Conservation (phyloP, 1,140 invertebrate genomes). For the Halictus rubicundus region DNA sequence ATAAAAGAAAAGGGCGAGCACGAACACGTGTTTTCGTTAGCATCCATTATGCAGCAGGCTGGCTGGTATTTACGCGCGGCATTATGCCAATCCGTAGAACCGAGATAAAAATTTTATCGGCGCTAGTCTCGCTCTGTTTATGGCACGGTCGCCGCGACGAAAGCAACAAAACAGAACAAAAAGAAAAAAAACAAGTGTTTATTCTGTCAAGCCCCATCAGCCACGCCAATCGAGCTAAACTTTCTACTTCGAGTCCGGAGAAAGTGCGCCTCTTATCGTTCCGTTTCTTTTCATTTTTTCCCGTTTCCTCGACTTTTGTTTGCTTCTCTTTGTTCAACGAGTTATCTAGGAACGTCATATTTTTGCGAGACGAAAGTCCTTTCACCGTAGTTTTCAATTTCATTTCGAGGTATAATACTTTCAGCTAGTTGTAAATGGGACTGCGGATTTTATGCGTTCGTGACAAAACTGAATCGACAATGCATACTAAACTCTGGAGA, state of each 20-base stretch:
- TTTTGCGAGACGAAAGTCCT: no score
- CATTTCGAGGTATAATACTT: no score
- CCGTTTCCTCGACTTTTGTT: neutral
- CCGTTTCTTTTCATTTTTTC: neutral
- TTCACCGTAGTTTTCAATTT: no score
- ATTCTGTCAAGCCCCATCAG: slow-evolving; percentile 38
- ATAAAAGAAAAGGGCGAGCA: neutral
- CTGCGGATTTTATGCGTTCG: no score
- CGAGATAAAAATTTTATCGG: neutral
- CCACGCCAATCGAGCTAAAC: slow-evolving; percentile 29
- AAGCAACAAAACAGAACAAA: no score
- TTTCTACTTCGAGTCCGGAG: slow-evolving; percentile 48
- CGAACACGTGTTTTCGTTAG: neutral
- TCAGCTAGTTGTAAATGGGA: no score
- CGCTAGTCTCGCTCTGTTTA: slow-evolving; percentile 31
- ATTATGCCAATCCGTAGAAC: neutral
- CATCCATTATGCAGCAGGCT: neutral
- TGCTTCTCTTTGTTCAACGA: neutral
- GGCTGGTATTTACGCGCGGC: neutral
- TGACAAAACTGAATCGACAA: no score
- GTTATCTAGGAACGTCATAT: neutral
- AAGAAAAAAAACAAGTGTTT: slow-evolving; percentile 10
- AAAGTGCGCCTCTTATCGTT: slow-evolving; percentile 39
- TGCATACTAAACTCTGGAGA: no score
- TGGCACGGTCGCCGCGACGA: neutral